Conservation (phyloP, 2,113 vertebrate genomes). For the Calcarius ornatus region DNA sequence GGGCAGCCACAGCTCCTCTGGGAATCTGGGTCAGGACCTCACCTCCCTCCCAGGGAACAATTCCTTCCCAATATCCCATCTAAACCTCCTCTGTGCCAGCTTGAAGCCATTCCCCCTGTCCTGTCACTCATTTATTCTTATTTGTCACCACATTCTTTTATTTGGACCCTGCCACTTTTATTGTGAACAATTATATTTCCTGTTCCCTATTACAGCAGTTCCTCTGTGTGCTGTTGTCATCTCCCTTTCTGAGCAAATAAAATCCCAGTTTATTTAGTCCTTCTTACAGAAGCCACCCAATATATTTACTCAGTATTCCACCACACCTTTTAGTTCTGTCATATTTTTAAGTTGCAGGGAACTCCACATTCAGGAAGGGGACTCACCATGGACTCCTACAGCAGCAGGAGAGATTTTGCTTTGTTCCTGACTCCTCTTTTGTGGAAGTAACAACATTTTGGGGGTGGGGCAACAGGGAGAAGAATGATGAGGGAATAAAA, state of each 20-base stretch:
- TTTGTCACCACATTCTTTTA: background rate
- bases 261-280: background rate
- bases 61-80: background rate
- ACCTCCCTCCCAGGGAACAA: background rate
- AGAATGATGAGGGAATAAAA: background rate
- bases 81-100: background rate
- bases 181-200: background rate
- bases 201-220: background rate
- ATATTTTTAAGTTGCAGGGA: background rate
- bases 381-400: background rate
- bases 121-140: background rate
- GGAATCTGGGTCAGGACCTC: background rate
- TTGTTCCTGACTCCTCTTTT: background rate
- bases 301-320: background rate
- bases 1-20: background rate
- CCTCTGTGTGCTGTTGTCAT: background rate
- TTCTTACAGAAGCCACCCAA: background rate
- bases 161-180: background rate
- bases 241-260: background rate
- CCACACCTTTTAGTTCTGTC: background rate
- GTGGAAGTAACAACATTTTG: background rate
- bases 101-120: background rate
- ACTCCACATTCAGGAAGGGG: background rate
- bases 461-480: fast-evolving
- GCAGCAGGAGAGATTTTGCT: background rate